Evolutionary conservation across 2,113 vertebrate species (phyloP), one percentile per base, ranked within the genome.

Genomic region (Boulengeromyrus knoepffleri): DNA sequence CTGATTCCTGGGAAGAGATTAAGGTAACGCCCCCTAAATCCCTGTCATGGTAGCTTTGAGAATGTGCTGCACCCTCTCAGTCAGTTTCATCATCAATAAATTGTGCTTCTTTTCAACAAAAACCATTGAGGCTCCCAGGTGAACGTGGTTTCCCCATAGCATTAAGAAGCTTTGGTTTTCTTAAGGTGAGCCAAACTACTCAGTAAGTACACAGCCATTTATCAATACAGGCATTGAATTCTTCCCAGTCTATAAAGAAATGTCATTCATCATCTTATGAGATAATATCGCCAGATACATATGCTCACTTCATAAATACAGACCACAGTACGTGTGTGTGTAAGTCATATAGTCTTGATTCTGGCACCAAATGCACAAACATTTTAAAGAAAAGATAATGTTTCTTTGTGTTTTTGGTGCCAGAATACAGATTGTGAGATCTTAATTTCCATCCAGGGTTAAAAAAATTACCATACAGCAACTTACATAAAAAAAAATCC

Each of bases 81-180:
- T 96, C 96, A 97, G 97, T 97, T 97, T 97, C 97, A 97, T 97
- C 98, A 96, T 99, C 97, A 99, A 99, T 99, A 99, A 99, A 99
- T 99, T 85, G 83, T 47, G 45, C 95, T 97, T 99, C 97, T 98
- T 98, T 98, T 98, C 97, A 98, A 97, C 97, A 97, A 97, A 90
- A 97, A 95, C n/a, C 31, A 42, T 21, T 80, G 31, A 80, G 36
- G 15, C 36, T 42, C 31, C 36, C 36, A 42, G 74, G 1, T 80
- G 74, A 80, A 42, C 74, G 1, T 42, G 74, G 7, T 80, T 80
- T 39, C 31, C 74, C 74, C 31, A 19, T 42, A 42, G 74, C 31
- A 42, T 42, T 39, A 19, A 80, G 36, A 80, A 42, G 42, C 13
- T 31, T 70, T 70, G 74, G 12, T 80, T 80, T 39, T 80, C 31